phyloP scores from a whole-genome alignment of 2,113 vertebrate species.

The Prolemur simus region DNA sequence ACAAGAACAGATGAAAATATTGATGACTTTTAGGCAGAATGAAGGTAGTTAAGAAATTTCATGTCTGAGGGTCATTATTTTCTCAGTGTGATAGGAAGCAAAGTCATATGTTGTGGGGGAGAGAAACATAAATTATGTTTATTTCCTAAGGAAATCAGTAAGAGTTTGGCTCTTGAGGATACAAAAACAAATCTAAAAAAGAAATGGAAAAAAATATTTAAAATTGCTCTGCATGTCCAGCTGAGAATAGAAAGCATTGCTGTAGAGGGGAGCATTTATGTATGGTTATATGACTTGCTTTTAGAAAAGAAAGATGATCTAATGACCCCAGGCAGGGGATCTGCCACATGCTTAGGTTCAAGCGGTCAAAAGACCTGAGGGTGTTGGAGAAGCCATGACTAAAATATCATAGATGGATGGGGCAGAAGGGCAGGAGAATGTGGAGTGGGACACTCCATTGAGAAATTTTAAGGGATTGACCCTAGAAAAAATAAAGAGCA shows the following conservation, averaged over 20 bases:
- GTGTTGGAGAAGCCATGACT: neutral
- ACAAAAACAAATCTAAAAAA: neutral
- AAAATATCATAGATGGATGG: neutral
- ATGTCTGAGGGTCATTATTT: constrained; percentile 10
- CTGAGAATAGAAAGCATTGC: neutral
- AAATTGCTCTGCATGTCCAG: neutral
- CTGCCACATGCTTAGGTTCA: neutral
- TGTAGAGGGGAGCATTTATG: neutral
- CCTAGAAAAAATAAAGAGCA: neutral
- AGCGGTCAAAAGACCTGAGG: neutral
- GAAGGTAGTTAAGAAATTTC: constrained; percentile 50
- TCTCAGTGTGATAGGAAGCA: constrained; percentile 47
- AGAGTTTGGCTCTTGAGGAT: neutral
- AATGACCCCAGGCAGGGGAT: neutral
- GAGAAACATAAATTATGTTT: neutral
- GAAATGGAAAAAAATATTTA: neutral
- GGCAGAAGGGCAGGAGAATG: neutral
- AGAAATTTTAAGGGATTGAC: neutral
- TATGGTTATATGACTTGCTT: neutral
- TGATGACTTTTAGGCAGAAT: neutral
- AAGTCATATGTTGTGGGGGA: neutral
- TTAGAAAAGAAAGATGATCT: neutral
- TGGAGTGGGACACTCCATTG: accelerated
- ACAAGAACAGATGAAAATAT: constrained; percentile 37
- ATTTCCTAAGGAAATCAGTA: constrained; percentile 46